Conservation (phyloP, 2,113 vertebrate genomes). For the Manacus vitellinus region DNA sequence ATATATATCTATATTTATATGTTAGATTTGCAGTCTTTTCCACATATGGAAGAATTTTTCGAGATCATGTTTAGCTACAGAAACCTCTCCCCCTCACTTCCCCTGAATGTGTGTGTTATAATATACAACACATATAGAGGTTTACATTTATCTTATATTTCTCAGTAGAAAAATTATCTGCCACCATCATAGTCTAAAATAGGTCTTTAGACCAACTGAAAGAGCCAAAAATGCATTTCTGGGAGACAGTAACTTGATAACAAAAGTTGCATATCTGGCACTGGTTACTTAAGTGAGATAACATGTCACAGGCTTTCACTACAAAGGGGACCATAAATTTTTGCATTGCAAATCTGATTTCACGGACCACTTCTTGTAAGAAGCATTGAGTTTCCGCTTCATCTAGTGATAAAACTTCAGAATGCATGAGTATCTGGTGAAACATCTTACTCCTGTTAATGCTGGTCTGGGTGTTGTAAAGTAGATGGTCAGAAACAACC, state of each 20-base stretch:
- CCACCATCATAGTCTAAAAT: constrained; percentile 24
- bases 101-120: constrained; percentile 60
- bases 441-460: constrained; percentile 56
- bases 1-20: constrained; percentile 73
- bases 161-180: constrained; percentile 67
- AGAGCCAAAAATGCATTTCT: constrained; percentile 45
- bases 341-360: constrained; percentile 68
- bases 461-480: background rate
- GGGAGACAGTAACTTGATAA: constrained; percentile 61
- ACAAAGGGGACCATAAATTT: constrained; percentile 46
- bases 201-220: background rate
- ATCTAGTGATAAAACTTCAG: constrained; percentile 47
- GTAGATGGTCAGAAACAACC: constrained; percentile 7
- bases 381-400: constrained; percentile 58
- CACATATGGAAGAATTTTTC: constrained; percentile 80
- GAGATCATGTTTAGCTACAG: constrained; percentile 72
- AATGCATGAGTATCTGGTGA: constrained; percentile 37
- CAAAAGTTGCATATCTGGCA: constrained; percentile 44
- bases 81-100: constrained; percentile 67
- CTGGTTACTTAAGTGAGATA: constrained; percentile 41
- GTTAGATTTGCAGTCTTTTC: constrained; percentile 71
- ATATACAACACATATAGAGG: constrained; percentile 63
- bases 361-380: constrained; percentile 53
- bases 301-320: constrained; percentile 40
- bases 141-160: constrained; percentile 71